Percentiles rank a stretch among this genome's conserved stretches.
Conservation (phyloP, 1,140 invertebrate genomes). For the Meloidogyne hapla region DNA sequence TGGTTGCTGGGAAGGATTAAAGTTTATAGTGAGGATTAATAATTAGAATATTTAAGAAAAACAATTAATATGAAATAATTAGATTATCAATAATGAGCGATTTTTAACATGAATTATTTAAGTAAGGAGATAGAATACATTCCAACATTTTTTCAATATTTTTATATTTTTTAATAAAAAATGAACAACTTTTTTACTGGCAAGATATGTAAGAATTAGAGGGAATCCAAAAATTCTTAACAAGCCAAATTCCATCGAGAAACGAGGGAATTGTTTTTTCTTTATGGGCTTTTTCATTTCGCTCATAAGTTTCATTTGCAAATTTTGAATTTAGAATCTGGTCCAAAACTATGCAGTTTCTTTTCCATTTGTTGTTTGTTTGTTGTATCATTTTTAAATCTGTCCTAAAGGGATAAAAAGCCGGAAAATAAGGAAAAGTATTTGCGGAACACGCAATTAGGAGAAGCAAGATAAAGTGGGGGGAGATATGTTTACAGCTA, state of each 20-base stretch:
- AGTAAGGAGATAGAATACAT: no score
- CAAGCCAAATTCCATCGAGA: background rate
- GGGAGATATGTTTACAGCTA: background rate
- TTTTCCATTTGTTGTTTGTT: background rate
- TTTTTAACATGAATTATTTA: no score
- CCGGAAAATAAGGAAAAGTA: background rate
- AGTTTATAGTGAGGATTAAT: background rate
- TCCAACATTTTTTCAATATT: no score
- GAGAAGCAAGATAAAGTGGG: background rate
- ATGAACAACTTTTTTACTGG: background rate
- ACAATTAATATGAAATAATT: background rate
- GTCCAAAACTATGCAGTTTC: background rate
- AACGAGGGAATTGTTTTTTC: background rate
- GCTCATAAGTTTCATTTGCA: background rate
- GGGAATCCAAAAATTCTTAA: background rate
- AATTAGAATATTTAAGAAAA: background rate
- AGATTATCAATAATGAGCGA: no score
- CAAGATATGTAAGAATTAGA: background rate
- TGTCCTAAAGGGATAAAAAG: background rate
- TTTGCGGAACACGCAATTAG: slow-evolving; percentile 20
- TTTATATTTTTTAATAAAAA: no score
- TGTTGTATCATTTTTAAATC: background rate
- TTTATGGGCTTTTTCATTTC: background rate
- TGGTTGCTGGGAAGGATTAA: background rate
- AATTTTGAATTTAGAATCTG: slow-evolving; percentile 11